Evolutionary conservation across 2,888 invertebrate species (phyloP).

Genomic region (Leptinotarsa juncta): DNA sequence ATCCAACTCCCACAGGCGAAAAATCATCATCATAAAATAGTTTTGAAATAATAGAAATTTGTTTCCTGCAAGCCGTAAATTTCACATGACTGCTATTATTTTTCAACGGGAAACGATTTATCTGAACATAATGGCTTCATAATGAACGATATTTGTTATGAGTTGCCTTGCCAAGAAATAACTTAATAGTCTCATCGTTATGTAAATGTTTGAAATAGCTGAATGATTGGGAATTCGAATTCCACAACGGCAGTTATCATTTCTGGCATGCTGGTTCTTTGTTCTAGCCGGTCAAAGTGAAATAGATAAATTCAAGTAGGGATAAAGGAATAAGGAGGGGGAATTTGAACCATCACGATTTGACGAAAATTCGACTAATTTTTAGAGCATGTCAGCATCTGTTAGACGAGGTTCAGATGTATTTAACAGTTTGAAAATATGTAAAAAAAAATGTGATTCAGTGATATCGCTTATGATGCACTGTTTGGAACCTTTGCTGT

Average conservation of each 20-base stretch:
- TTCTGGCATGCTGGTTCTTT: constrained; percentile 1
- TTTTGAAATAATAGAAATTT: constrained; percentile 6
- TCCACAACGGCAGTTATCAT: constrained; percentile 13
- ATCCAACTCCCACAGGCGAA: not conserved
- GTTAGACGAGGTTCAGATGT: not conserved
- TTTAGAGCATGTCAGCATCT: not conserved
- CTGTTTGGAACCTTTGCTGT: too few relatives aligned
- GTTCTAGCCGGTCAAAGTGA: not conserved
- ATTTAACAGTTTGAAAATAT: not conserved
- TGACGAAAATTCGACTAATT: not conserved
- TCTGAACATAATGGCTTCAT: constrained; percentile 20
- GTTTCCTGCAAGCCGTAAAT: constrained; percentile 13
- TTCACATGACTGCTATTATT: constrained; percentile 14
- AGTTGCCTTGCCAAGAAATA: constrained; percentile 25
- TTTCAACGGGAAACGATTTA: constrained; percentile 23
- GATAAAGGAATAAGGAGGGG: not conserved
- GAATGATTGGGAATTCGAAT: constrained; percentile 1
- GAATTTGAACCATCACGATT: not conserved
- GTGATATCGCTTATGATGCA: too few relatives aligned
- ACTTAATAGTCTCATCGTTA: constrained; percentile 17
- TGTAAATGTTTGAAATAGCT: constrained; percentile 15
- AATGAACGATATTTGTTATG: constrained; percentile 18
- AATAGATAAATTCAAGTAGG: not conserved
- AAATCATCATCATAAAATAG: not conserved
- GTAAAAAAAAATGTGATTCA: too few relatives aligned